Percentiles rank a stretch among this genome's conserved stretches.
Conservation (phyloP, 2,888 invertebrate species). For the Idaea straminata region DNA sequence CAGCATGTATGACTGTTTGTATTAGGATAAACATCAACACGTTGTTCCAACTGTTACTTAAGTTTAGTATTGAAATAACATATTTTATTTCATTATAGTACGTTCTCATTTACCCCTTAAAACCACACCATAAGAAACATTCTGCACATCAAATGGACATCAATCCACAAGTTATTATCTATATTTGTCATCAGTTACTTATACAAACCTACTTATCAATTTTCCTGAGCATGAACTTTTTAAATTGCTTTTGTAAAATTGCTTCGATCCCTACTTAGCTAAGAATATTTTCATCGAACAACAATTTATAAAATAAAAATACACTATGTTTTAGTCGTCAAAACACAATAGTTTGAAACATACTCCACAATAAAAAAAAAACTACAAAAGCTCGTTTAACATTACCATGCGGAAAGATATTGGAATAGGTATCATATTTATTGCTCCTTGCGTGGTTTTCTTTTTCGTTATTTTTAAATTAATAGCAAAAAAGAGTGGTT, state of each 20-base stretch:
- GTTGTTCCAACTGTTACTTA: neutral
- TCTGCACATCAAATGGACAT: slow-evolving; percentile 6
- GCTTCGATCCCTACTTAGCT: neutral
- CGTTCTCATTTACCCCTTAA: neutral
- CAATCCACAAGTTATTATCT: neutral
- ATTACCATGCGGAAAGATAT: too few relatives aligned
- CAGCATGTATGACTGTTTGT: slow-evolving; percentile 37
- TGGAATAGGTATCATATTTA: too few relatives aligned
- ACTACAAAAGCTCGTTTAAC: too few relatives aligned
- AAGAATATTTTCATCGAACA: neutral
- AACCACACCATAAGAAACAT: neutral
- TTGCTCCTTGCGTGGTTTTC: too few relatives aligned
- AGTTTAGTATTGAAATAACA: neutral
- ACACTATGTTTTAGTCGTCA: neutral
- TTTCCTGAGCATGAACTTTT: slow-evolving; percentile 9
- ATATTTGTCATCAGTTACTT: neutral
- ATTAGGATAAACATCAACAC: neutral
- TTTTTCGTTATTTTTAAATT: too few relatives aligned
- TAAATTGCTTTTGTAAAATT: slow-evolving; percentile 3
- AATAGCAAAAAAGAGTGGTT: too few relatives aligned
- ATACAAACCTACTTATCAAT: neutral
- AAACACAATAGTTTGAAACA: neutral
- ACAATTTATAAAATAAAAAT: neutral
- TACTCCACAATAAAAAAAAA: too few relatives aligned
- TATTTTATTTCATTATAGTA: neutral